These are phyloP conservation scores for Chaetoderma sp. DNA, from an alignment of 2,888 invertebrate genomes.

Conservation along the genomic window DNA sequence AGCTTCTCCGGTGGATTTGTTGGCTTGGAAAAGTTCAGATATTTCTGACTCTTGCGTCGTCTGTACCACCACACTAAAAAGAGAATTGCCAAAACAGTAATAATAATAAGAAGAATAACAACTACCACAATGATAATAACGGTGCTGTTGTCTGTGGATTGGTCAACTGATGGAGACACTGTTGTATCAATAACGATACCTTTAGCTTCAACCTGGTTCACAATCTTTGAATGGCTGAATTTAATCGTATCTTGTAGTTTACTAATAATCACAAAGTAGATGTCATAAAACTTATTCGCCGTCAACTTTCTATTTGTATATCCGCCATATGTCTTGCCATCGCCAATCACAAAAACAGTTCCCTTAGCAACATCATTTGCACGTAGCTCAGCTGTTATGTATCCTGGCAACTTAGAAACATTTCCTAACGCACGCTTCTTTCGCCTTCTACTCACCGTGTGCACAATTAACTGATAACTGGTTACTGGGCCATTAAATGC, in stretches of 20 bases:
- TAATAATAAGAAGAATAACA: constrained; percentile 39
- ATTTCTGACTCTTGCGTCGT: constrained; percentile 28
- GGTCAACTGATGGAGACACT: too few species aligned
- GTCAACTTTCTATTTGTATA: constrained; percentile 83
- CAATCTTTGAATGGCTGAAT: constrained; percentile 74
- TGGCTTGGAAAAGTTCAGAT: constrained; percentile 24
- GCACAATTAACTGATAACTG: constrained; percentile 81
- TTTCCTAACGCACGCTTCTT: background rate
- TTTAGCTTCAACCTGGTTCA: constrained; percentile 23
- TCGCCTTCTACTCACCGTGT: constrained; percentile 69
- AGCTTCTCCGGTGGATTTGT: constrained; percentile 39
- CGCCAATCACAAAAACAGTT: constrained; percentile 81
- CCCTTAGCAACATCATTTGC: constrained; percentile 75
- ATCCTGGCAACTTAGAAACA: constrained; percentile 76
- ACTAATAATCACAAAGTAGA: constrained; percentile 81
- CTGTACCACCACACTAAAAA: constrained; percentile 42
- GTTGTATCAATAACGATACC: too few species aligned
- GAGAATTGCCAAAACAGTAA: constrained; percentile 27
- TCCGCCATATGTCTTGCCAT: constrained; percentile 79
- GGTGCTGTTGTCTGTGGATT: background rate
- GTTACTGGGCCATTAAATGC: constrained; percentile 84
- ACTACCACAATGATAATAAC: constrained; percentile 47
- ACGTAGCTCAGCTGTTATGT: constrained; percentile 78
- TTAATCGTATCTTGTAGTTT: constrained; percentile 77
- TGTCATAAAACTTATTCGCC: constrained; percentile 74